These are phyloP conservation scores for Brachystomella parvula DNA, from an alignment of 1,140 invertebrate genomes.

Conservation along the genomic window DNA sequence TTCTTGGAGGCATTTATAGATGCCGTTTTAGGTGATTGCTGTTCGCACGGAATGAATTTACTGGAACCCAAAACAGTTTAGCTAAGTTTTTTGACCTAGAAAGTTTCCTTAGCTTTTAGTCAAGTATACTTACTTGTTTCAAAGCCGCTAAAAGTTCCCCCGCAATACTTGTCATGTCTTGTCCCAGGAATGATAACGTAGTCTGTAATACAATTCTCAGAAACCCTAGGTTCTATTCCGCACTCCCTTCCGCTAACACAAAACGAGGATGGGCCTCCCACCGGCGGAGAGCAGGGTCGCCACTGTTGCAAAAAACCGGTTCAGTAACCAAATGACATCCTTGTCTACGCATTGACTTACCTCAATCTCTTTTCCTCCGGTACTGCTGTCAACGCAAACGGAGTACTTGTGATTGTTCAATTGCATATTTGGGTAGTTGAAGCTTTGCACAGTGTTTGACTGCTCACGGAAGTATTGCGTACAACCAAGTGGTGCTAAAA, in stretches of 20 bases:
- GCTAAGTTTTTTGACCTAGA: background rate
- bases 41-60: background rate
- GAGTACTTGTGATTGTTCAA: background rate
- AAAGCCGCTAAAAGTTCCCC: background rate
- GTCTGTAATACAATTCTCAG: background rate
- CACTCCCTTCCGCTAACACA: background rate
- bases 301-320: background rate
- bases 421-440: conserved; percentile 4
- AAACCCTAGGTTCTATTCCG: background rate
- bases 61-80: background rate
- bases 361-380: background rate
- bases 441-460: background rate
- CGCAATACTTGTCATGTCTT: background rate
- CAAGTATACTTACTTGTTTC: background rate
- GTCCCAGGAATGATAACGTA: background rate
- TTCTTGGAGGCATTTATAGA: background rate
- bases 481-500: background rate
- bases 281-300: background rate
- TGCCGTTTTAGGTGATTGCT: too few relatives aligned
- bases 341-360: background rate
- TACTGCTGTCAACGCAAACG: background rate
- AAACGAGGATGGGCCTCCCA: background rate
- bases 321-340: background rate
- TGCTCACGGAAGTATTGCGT: background rate
- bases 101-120: background rate